Evolutionary conservation across 1,140 invertebrate species (phyloP), one percentile per base, ranked within the genome.

Genomic region (Vanessa atalanta): DNA sequence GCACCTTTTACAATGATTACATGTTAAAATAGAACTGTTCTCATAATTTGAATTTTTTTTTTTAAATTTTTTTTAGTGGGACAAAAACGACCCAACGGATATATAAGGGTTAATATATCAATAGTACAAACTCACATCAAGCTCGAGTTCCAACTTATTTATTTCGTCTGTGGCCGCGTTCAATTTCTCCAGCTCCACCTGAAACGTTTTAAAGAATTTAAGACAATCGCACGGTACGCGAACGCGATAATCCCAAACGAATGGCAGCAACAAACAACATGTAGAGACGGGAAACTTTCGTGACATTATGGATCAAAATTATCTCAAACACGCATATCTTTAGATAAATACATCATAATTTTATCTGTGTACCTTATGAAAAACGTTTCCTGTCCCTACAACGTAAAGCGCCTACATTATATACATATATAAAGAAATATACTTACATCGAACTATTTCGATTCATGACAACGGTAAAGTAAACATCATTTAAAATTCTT

Each of bases 151-250:
- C 80, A 98, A 93, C 92, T 96, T 97, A 90, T 99, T 99, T 86
- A 99, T 99, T 88, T 98, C 97, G 93, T 99, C 97, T 47, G 98
- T 99, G 43, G 98, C 97, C 82, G 96, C 97, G 90, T 99, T 99
- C 74, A 99, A 92, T 86, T 97, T 97, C 93, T 99, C 98, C 85
- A 99, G 93, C 93, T 99, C 98, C 82, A 98, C 95, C 97, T 99
- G 94, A 76, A 95, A 93, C 65, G 79, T 80, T 73, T 80, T 81
- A 70, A 91, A 90, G 47, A 79, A 87, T 73, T 90, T 92, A 51
- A 91, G 81, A 85, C 90, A 90, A 61, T 92, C 88, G 77, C 88
- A 91, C 20, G 88, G 84, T 48, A 91, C 89, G 7, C 75, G 70
- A 50, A 86, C 86, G 37, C 69, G 20, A 65, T 77, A 86, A 55